These are phyloP conservation scores for Paragorgia papillata DNA, from an alignment of 92 coral and sea anemone genomes.

Conservation along the genomic window DNA sequence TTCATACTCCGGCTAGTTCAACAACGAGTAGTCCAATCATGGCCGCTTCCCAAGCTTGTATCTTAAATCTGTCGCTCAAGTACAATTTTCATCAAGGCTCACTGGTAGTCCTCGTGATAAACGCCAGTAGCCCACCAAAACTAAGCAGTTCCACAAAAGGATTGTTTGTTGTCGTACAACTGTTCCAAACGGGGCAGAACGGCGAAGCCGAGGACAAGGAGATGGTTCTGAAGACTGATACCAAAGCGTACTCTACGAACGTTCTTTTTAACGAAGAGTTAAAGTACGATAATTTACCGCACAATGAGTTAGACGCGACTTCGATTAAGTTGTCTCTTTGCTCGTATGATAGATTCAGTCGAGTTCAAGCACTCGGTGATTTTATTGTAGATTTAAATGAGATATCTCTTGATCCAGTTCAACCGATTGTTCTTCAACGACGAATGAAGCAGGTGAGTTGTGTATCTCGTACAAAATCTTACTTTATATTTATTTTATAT, in stretches of 20 bases:
- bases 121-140: conserved; percentile 16
- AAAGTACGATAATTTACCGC: not conserved
- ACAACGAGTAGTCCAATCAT: conserved; percentile 14
- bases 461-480: too few relatives aligned
- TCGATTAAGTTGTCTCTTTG: conserved; percentile 30
- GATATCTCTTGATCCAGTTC: conserved; percentile 3
- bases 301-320: not conserved
- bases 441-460: conserved; percentile 16
- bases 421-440: conserved; percentile 8
- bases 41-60: not conserved
- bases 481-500: too few relatives aligned
- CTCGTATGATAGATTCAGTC: conserved; percentile 39
- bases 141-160: conserved; percentile 1
- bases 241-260: conserved; percentile 11
- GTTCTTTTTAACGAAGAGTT: conserved; percentile 32
- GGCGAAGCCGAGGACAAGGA: conserved; percentile 10
- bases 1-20: conserved; percentile 1
- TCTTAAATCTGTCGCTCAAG: conserved; percentile 11
- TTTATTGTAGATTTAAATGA: conserved; percentile 40
- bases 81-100: conserved; percentile 17
- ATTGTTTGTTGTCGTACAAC: conserved; percentile 15
- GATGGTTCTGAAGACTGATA: not conserved
- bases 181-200: conserved; percentile 5
- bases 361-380: conserved; percentile 30
- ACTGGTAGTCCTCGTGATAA: not conserved